A percentile compares a stretch with the other conserved stretches of the same genome.
phyloP scores from a whole-genome alignment of 2,797 vertebrate species.

The Gadopsis bispinosus region DNA sequence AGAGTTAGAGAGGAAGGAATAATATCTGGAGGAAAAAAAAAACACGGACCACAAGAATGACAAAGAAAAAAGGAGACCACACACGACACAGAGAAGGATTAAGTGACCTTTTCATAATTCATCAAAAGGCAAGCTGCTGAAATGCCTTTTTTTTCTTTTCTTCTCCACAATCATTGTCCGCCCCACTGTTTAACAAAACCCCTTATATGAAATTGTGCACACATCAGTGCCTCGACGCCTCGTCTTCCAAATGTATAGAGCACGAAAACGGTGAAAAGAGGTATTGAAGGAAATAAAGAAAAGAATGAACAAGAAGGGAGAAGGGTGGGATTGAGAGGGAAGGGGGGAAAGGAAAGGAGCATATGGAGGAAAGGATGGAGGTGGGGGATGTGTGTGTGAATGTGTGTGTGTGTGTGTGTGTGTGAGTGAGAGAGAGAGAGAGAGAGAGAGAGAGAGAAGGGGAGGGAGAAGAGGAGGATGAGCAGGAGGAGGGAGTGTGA shows the following conservation, averaged over 20 bases:
- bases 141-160: conserved; percentile 36
- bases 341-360: conserved; percentile 43
- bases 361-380: conserved; percentile 58
- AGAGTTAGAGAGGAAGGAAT: conserved; percentile 35
- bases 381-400: conserved; percentile 49
- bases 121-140: conserved; percentile 61
- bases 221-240: conserved; percentile 25
- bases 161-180: conserved; percentile 19
- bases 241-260: conserved; percentile 58
- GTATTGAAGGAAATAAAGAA: conserved; percentile 38
- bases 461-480: background rate
- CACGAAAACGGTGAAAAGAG: conserved; percentile 25
- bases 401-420: background rate
- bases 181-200: conserved; percentile 44
- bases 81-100: conserved; percentile 48
- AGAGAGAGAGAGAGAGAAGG: background rate
- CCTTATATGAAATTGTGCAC: conserved; percentile 46
- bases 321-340: conserved; percentile 52
- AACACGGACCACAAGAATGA: conserved; percentile 23
- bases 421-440: background rate
- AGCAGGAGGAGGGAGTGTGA: conserved; percentile 15
- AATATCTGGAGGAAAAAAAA: conserved; percentile 24
- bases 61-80: conserved; percentile 30
- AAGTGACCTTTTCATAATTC: conserved; percentile 67
- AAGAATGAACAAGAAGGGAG: conserved; percentile 37